These are phyloP conservation scores for Graphium colonna DNA, from an alignment of 2,888 invertebrate species.

Conservation along the genomic window DNA sequence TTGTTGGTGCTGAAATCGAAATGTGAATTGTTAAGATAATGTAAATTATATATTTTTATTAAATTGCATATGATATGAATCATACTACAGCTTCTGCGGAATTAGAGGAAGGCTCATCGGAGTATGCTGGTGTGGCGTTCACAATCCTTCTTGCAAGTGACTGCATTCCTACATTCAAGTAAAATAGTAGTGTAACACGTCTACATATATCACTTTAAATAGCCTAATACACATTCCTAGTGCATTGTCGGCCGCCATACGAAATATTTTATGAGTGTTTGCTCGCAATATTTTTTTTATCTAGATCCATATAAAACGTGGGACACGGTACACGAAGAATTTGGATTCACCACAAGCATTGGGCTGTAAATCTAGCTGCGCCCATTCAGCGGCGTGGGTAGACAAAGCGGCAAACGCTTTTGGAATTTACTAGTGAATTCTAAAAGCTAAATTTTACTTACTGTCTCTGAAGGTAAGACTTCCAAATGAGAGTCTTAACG, in stretches of 20 bases:
- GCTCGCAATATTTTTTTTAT: conserved; percentile 1
- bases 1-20: no score
- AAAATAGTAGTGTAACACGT: not conserved
- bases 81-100: no score
- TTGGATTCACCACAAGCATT: conserved; percentile 2
- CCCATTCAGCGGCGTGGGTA: conserved; percentile 12
- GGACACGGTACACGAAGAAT: not conserved
- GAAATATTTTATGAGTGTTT: not conserved
- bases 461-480: conserved; percentile 63
- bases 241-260: not conserved
- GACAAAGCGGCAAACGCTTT: not conserved
- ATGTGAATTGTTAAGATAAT: no score
- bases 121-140: no score
- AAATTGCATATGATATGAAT: no score
- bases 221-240: not conserved
- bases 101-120: no score
- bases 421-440: conserved; percentile 1
- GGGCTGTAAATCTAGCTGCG: conserved; percentile 3
- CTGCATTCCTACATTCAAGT: not conserved
- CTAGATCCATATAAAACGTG: not conserved
- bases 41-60: no score
- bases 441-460: no score
- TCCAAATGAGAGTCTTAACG: conserved; percentile 51
- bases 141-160: no score
- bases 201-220: not conserved